Base-by-base conservation (phyloP, 2,113 vertebrate species). In the Nannobrachium achirus region DNA sequence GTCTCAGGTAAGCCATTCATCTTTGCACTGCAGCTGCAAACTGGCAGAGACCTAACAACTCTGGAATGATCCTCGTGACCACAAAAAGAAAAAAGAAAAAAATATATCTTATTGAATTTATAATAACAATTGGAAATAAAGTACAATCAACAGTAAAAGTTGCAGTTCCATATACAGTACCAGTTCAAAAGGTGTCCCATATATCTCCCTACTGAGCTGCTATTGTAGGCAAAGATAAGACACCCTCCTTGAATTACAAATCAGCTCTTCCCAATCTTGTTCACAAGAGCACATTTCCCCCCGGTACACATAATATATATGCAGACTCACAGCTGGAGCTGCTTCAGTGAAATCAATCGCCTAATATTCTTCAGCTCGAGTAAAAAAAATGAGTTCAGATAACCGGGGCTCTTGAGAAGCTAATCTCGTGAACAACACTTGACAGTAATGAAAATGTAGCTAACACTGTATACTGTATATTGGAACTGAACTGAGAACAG, bases 301-400 rank as follows among this genome's bases (percentile, higher is more conserved):
- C 72, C 1, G 58, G 67, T 71, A 74, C 61, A 69, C 84, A 33
- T 33, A 89, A 89, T 92, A 83, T 91, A 88, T 89, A 92, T 92
- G 89, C 90, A 93, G 89, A 92, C 90, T 88, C 82, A 75, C 81
- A 86, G 78, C 88, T 79, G 76, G 66, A 86, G 86, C 82, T 84
- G 76, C 87, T 86, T 74, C 60, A 69, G 66, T 63, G 67, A 83
- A 86, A 92, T 91, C 85, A 88, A 89, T 88, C 50, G 77, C 72
- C 75, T 84, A 78, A 88, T 87, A 87, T 70, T 78, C 83, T 68
- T 85, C 77, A 74, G 76, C 25, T 4, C 71, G 41, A 76, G 80
- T 69, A 65, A 81, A 14, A n/a, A 75, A 82, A 86, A 86, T 55
- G 62, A 87, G 66, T 58, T 48, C 8, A 80, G 77, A 85, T 83